Evolutionary conservation across 2,888 invertebrate species (phyloP).

Genomic region (Drosophila robusta): DNA sequence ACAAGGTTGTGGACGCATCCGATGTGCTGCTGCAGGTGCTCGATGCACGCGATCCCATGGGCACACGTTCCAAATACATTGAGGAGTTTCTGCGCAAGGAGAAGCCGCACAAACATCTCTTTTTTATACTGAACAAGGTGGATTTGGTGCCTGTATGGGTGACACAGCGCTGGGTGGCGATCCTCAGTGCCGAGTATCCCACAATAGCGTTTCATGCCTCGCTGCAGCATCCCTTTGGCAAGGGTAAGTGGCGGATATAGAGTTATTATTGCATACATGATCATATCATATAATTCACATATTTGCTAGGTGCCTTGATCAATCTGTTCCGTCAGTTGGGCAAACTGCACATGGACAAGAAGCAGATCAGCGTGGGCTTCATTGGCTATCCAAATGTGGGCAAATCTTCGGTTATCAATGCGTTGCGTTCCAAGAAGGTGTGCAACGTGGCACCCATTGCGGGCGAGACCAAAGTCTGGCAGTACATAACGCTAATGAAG

Average conservation of each 20-base stretch:
- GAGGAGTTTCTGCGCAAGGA: slow-evolving; percentile 96
- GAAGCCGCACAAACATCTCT: slow-evolving; percentile 98
- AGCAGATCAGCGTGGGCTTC: slow-evolving; percentile 99
- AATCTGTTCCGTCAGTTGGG: slow-evolving; percentile 97
- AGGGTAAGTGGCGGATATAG: slow-evolving; percentile 86
- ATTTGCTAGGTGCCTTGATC: slow-evolving; percentile 90
- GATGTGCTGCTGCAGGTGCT: slow-evolving; percentile 98
- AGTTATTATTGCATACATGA: background rate
- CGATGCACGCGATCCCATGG: slow-evolving; percentile 98
- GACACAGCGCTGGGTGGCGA: slow-evolving; percentile 98
- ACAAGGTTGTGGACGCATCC: slow-evolving; percentile 99
- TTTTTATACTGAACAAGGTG: slow-evolving; percentile 98
- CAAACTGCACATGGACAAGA: slow-evolving; percentile 97
- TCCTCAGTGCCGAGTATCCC: slow-evolving; percentile 97
- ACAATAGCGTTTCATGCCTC: slow-evolving; percentile 99
- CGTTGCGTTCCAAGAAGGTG: slow-evolving; percentile 97
- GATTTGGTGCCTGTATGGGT: slow-evolving; percentile 99
- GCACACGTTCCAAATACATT: slow-evolving; percentile 96
- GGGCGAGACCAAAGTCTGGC: slow-evolving; percentile 99
- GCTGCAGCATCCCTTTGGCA: slow-evolving; percentile 98
- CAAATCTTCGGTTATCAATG: slow-evolving; percentile 99
- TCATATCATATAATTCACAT: background rate
- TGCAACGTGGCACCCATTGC: slow-evolving; percentile 99
- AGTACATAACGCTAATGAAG: slow-evolving; percentile 99
- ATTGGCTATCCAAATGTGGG: slow-evolving; percentile 99